phyloP scores from a whole-genome alignment of 2,888 invertebrate species.

The Agriopis leucophaearia region DNA sequence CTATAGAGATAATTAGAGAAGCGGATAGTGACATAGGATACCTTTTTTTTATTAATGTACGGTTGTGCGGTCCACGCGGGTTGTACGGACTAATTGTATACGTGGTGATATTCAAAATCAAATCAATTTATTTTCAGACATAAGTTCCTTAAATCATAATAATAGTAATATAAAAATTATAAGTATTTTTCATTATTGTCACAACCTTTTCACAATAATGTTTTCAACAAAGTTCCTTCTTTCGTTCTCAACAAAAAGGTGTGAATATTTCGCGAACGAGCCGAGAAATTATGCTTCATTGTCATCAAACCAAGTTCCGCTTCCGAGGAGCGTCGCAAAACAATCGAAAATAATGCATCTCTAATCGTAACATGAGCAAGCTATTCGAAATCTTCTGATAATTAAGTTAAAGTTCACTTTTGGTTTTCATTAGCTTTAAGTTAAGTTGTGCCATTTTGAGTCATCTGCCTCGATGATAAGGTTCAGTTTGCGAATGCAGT shows the following conservation, averaged over 20 bases:
- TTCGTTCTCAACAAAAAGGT: too few relatives aligned
- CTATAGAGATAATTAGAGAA: too few relatives aligned
- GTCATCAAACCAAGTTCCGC: slow-evolving; percentile 16
- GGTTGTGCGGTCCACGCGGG: too few relatives aligned
- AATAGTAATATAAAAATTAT: too few relatives aligned
- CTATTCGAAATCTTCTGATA: neutral
- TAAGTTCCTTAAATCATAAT: too few relatives aligned
- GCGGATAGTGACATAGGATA: too few relatives aligned
- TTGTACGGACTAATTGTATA: too few relatives aligned
- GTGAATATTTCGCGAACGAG: slow-evolving; percentile 1
- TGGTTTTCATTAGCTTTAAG: neutral
- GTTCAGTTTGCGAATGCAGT: neutral
- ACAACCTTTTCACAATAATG: neutral
- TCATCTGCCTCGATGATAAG: neutral
- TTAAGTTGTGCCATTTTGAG: neutral
- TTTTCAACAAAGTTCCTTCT: neutral
- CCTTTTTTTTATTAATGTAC: too few relatives aligned
- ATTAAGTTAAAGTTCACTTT: neutral
- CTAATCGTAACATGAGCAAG: neutral
- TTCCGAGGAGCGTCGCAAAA: slow-evolving; percentile 22
- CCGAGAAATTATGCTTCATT: slow-evolving; percentile 8
- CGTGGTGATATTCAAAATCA: too few relatives aligned
- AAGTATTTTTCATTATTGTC: neutral
- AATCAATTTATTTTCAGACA: too few relatives aligned
- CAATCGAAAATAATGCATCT: slow-evolving; percentile 16